Conservation (phyloP, 2,113 vertebrate species). For the Chunga burmeisteri region DNA sequence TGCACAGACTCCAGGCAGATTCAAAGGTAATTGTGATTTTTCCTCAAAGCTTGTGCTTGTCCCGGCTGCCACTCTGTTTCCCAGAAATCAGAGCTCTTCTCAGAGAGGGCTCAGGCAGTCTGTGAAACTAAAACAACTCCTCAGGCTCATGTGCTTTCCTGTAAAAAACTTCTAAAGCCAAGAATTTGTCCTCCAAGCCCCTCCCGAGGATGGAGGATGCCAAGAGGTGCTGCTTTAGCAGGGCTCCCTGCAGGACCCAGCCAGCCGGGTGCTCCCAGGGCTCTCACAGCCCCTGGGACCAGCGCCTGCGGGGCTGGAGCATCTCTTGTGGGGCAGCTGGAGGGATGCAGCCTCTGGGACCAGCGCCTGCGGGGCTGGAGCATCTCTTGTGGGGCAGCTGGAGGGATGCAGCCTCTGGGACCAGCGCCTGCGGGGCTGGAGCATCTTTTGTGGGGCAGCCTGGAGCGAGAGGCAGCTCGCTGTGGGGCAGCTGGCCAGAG, state of each 20-base stretch:
- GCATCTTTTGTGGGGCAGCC: not conserved
- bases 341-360: not conserved
- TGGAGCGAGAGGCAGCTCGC: not conserved
- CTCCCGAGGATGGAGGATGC: not conserved
- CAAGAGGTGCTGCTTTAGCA: not conserved
- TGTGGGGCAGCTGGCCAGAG: not conserved
- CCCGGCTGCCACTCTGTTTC: not conserved
- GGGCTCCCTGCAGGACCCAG: not conserved
- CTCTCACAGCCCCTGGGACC: not conserved
- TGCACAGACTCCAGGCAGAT: no score
- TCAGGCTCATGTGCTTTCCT: no score
- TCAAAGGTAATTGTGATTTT: not conserved
- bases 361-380: not conserved
- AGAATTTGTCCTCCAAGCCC: not conserved
- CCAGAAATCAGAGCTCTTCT: not conserved
- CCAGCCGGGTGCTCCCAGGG: not conserved
- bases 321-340: not conserved
- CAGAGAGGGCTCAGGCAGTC: not conserved
- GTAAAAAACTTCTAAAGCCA: not conserved
- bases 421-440: not conserved
- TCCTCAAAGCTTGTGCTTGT: no score
- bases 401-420: not conserved
- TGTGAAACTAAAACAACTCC: not conserved
- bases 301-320: not conserved
- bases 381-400: not conserved